Percentiles rank a stretch among this genome's conserved stretches.
Evolutionary conservation across 2,113 vertebrate genomes (phyloP).

Genomic region (Neodon shergylaensis): DNA sequence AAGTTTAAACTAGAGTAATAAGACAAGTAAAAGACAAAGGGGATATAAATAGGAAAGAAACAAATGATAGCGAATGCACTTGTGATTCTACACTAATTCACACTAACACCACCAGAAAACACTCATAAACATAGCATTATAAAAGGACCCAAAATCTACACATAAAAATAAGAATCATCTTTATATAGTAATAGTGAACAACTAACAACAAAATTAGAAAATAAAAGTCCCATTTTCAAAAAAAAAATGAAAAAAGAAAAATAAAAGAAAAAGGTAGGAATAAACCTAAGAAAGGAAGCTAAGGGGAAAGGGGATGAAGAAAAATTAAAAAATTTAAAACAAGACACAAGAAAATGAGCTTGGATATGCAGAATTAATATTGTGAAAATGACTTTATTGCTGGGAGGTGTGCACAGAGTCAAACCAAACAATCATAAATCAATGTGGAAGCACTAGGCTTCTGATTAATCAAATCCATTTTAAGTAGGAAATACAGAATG

Average conservation of each 20-base stretch:
- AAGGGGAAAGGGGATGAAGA: not conserved
- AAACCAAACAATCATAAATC: no score
- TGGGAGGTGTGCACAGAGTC: no score
- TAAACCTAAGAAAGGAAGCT: not conserved
- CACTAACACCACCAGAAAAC: not conserved
- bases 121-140: not conserved
- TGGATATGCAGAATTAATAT: not conserved
- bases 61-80: not conserved
- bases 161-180: not conserved
- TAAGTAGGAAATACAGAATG: not conserved
- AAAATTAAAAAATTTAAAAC: not conserved
- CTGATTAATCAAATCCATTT: not conserved
- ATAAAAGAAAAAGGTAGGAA: not conserved
- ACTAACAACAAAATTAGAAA: not conserved
- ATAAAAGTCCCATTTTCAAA: not conserved
- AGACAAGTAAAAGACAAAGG: not conserved
- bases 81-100: not conserved
- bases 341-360: not conserved
- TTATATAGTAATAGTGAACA: not conserved
- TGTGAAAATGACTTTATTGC: not conserved
- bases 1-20: not conserved
- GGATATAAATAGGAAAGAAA: not conserved
- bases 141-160: not conserved
- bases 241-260: not conserved
- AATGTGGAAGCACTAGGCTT: no score